A percentile compares a stretch with the other conserved stretches of the same genome.
Conservation (phyloP, 1,140 invertebrate species). For the Bacillus rossius region DNA sequence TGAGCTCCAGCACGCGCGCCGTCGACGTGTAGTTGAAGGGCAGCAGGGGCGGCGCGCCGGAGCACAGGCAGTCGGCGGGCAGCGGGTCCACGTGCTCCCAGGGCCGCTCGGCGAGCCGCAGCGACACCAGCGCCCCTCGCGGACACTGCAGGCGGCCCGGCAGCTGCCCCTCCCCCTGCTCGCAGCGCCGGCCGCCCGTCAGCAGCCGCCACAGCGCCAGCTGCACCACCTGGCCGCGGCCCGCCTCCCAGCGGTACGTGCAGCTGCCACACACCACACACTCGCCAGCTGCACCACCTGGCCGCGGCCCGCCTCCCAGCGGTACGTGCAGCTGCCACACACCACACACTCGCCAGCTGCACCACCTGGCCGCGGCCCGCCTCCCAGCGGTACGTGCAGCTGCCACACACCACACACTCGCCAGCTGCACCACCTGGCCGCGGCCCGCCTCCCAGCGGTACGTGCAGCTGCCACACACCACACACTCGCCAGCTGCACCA, state of each 20-base stretch:
- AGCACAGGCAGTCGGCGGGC: conserved; percentile 66
- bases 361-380: too few relatives aligned
- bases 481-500: too few relatives aligned
- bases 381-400: too few relatives aligned
- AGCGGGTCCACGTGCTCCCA: conserved; percentile 60
- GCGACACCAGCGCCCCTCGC: not conserved
- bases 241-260: conserved; percentile 77
- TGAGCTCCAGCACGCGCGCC: conserved; percentile 69
- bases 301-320: too few relatives aligned
- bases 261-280: conserved; percentile 53
- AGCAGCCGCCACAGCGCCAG: conserved; percentile 58
- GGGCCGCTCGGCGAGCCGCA: conserved; percentile 61
- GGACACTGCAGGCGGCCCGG: not conserved
- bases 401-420: too few relatives aligned
- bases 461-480: too few relatives aligned
- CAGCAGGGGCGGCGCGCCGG: conserved; percentile 45
- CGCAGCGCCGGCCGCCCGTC: conserved; percentile 48
- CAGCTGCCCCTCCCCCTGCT: conserved; percentile 32
- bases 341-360: too few relatives aligned
- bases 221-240: conserved; percentile 67
- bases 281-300: not conserved
- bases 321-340: too few relatives aligned
- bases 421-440: too few relatives aligned
- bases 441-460: too few relatives aligned
- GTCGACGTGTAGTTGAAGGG: conserved; percentile 73